These are phyloP conservation scores for Chiridota heheva DNA, from an alignment of 35 echinoderm and acorn worm genomes.

Conservation along the genomic window DNA sequence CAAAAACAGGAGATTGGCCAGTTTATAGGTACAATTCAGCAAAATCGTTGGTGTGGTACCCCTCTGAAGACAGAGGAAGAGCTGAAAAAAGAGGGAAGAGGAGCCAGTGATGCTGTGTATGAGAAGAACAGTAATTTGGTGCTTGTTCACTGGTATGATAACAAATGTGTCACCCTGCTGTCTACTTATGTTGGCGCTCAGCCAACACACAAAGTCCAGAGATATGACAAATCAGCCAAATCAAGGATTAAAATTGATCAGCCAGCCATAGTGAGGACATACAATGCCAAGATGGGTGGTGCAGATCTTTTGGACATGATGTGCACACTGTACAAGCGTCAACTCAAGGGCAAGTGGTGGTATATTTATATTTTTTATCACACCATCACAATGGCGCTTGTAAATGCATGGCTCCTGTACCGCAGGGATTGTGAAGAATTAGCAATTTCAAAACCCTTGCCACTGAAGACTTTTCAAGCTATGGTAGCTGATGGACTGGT, in stretches of 20 bases:
- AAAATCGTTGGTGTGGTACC: no score
- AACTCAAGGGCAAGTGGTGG: background rate
- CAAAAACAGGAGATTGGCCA: no score
- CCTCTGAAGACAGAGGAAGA: no score
- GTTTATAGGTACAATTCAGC: no score
- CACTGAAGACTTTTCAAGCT: background rate
- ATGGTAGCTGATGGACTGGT: slow-evolving; percentile 22
- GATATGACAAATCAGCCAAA: background rate
- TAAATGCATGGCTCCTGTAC: background rate
- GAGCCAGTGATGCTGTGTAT: background rate
- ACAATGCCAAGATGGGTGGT: background rate
- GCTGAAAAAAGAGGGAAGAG: background rate
- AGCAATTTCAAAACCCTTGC: background rate
- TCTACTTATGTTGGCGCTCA: background rate
- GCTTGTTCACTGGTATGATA: slow-evolving; percentile 7
- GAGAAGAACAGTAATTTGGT: background rate
- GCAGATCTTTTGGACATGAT: background rate
- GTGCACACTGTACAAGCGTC: background rate
- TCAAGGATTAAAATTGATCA: background rate
- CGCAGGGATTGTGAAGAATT: background rate
- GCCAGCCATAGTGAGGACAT: background rate
- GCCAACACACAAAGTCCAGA: background rate
- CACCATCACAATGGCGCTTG: background rate
- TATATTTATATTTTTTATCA: background rate
- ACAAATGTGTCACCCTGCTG: background rate